Percentiles rank a stretch among this genome's conserved stretches.
Evolutionary conservation across 2,797 vertebrate species (phyloP).

Genomic region (Trichosurus vulpecula): DNA sequence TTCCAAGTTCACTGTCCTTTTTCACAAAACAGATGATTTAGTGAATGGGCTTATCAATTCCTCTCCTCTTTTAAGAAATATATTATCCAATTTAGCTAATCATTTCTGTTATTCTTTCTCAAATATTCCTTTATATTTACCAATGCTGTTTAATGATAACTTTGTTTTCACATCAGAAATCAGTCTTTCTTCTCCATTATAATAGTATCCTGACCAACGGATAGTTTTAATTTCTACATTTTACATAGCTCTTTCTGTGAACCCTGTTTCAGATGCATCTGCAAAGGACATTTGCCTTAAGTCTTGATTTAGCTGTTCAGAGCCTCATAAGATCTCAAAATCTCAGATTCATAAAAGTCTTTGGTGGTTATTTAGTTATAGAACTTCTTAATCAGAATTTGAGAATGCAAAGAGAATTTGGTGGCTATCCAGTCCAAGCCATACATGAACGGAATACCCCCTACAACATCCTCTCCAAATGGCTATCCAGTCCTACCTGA

Average conservation of each 20-base stretch:
- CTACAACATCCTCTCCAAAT: neutral
- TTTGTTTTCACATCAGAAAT: neutral
- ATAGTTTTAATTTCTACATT: neutral
- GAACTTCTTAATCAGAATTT: neutral
- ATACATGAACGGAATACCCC: neutral
- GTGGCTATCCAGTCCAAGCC: neutral
- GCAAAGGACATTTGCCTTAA: neutral
- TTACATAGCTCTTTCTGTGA: neutral
- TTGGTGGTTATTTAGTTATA: neutral
- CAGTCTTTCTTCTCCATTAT: neutral
- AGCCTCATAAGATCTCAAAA: neutral
- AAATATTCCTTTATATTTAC: neutral
- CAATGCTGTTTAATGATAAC: neutral
- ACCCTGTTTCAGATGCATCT: neutral
- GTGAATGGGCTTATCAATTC: neutral
- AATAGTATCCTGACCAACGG: neutral
- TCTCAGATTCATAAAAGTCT: neutral
- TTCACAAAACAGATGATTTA: neutral
- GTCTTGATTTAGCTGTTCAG: neutral
- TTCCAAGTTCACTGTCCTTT: neutral
- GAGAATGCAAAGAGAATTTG: neutral
- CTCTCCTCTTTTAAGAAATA: neutral
- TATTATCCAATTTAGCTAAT: neutral
- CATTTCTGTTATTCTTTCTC: neutral
- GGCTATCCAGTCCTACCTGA: neutral